Conservation (phyloP, 2,888 invertebrate genomes). For the Lottia gigantea region DNA sequence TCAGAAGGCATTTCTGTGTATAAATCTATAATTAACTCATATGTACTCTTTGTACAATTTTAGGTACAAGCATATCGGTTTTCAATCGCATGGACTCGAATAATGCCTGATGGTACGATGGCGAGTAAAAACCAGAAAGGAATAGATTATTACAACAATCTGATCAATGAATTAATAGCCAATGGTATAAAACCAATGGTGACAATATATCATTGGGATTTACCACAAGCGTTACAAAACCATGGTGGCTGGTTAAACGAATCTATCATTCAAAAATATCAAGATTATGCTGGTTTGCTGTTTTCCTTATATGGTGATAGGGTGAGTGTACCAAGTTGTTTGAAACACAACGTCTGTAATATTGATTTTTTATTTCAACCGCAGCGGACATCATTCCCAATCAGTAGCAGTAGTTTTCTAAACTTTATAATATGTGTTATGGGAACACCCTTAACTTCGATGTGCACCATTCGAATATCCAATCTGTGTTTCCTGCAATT, state of each 20-base stretch:
- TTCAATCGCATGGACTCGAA: constrained; percentile 78
- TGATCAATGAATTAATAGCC: constrained; percentile 78
- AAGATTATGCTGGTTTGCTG: constrained; percentile 65
- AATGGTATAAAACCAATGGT: constrained; percentile 74
- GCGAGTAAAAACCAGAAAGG: constrained; percentile 75
- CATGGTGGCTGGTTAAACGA: constrained; percentile 68
- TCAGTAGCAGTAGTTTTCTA: too few relatives aligned
- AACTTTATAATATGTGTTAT: too few relatives aligned
- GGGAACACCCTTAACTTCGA: too few relatives aligned
- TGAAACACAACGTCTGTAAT: too few relatives aligned
- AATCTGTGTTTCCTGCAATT: too few relatives aligned
- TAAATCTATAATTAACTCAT: too few relatives aligned
- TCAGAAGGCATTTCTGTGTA: too few relatives aligned
- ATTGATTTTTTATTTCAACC: too few relatives aligned
- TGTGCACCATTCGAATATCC: too few relatives aligned
- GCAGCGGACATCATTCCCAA: too few relatives aligned
- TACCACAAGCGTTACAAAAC: constrained; percentile 67
- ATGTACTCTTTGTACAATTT: constrained; percentile 19
- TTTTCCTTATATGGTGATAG: constrained; percentile 67
- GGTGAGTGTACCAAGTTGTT: constrained; percentile 40
- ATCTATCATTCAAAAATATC: constrained; percentile 60
- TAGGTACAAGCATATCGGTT: constrained; percentile 67
- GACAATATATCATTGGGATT: constrained; percentile 72
- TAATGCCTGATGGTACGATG: constrained; percentile 75
- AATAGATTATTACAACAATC: constrained; percentile 80